phyloP scores from a whole-genome alignment of 2,888 invertebrate genomes.

The Nycteola revayana region DNA sequence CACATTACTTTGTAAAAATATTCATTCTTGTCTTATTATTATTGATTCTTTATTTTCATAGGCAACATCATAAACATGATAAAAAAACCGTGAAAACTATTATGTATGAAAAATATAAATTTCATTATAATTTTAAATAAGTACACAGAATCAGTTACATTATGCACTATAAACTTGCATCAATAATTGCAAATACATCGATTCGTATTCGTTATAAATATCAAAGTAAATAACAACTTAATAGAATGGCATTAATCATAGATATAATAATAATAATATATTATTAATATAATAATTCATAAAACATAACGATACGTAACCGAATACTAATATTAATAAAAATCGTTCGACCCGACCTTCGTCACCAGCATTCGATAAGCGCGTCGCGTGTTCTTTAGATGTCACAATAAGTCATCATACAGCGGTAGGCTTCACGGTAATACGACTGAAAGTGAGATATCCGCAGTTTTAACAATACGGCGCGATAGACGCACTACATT shows the following conservation, averaged over 20 bases:
- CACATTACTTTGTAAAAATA: conserved; percentile 82
- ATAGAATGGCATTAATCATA: conserved; percentile 48
- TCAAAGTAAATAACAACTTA: conserved; percentile 52
- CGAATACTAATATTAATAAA: conserved; percentile 27
- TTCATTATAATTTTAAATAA: conserved; percentile 71
- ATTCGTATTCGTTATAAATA: conserved; percentile 46
- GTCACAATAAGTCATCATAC: conserved; percentile 23
- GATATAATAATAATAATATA: conserved; percentile 33
- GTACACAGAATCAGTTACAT: conserved; percentile 64
- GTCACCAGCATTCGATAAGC: conserved; percentile 19
- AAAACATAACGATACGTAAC: conserved; percentile 39
- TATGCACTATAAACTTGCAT: conserved; percentile 55
- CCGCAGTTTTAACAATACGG: too few relatives aligned
- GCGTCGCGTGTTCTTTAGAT: conserved; percentile 9
- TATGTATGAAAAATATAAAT: conserved; percentile 68
- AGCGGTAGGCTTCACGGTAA: conserved; percentile 13
- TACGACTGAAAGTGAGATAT: conserved; percentile 5
- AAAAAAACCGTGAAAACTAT: conserved; percentile 69
- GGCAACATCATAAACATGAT: conserved; percentile 73
- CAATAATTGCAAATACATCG: conserved; percentile 49
- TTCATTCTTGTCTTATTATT: conserved; percentile 78
- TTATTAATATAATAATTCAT: conserved; percentile 8
- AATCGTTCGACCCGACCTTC: conserved; percentile 21
- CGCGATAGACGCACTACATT: too few relatives aligned
- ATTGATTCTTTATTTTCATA: conserved; percentile 75